Percentiles rank a stretch among this genome's conserved stretches.
Conservation (phyloP, 2,888 invertebrate genomes). For the Autographa pulchrina region DNA sequence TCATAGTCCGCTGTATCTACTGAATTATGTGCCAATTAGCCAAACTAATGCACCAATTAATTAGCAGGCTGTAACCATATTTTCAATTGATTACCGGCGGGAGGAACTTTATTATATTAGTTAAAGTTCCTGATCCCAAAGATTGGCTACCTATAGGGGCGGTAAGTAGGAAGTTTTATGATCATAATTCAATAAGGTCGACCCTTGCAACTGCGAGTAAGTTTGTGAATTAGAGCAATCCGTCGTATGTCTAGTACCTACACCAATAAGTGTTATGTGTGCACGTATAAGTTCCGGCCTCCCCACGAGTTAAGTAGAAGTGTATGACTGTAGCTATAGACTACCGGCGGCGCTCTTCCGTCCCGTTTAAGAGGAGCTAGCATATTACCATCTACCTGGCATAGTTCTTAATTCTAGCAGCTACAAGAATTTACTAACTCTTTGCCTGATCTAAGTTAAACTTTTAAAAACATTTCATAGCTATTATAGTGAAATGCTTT, state of each 20-base stretch:
- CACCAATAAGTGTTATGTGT: slow-evolving; percentile 56
- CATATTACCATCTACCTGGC: slow-evolving; percentile 29
- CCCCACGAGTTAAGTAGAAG: neutral
- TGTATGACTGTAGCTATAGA: slow-evolving; percentile 6
- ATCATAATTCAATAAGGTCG: slow-evolving; percentile 74
- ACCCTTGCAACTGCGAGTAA: slow-evolving; percentile 78
- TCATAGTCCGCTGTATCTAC: slow-evolving; percentile 2
- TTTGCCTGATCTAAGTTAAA: slow-evolving; percentile 1
- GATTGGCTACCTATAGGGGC: slow-evolving; percentile 42
- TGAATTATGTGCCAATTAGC: slow-evolving; percentile 21
- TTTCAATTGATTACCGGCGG: slow-evolving; percentile 64
- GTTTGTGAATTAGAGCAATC: slow-evolving; percentile 77
- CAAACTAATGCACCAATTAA: slow-evolving; percentile 18
- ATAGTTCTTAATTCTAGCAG: slow-evolving; percentile 4
- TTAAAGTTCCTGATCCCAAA: slow-evolving; percentile 59
- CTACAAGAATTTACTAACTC: slow-evolving; percentile 4
- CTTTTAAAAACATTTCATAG: slow-evolving; percentile 1
- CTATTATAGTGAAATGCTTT: slow-evolving; percentile 4
- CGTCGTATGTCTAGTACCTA: slow-evolving; percentile 71
- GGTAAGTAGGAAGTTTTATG: slow-evolving; percentile 69
- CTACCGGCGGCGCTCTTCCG: slow-evolving; percentile 3
- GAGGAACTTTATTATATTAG: slow-evolving; percentile 70
- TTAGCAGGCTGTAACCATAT: slow-evolving; percentile 20
- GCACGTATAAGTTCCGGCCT: slow-evolving; percentile 48
- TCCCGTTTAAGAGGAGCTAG: slow-evolving; percentile 30